These are phyloP conservation scores for Zeuzera pyrina DNA, from an alignment of 2,888 invertebrate genomes.

Conservation along the genomic window DNA sequence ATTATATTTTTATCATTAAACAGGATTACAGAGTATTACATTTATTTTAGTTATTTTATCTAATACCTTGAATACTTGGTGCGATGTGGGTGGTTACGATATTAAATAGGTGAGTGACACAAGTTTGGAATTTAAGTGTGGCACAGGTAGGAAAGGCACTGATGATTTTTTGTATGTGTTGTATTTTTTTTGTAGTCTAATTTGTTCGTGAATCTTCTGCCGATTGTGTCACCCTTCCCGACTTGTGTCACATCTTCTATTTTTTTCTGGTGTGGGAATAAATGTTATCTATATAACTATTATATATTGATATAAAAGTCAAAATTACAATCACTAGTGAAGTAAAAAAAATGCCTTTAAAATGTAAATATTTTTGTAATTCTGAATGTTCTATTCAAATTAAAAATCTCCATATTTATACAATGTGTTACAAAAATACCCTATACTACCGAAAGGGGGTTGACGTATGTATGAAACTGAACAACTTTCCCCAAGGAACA, in stretches of 20 bases:
- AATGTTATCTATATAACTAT: too few relatives aligned
- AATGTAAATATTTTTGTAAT: too few relatives aligned
- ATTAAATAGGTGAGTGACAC: conserved; percentile 64
- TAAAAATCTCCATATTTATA: too few relatives aligned
- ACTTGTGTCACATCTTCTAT: conserved; percentile 67
- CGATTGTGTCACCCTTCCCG: conserved; percentile 68
- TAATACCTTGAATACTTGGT: conserved; percentile 15
- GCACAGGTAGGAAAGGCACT: conserved; percentile 70
- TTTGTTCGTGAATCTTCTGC: conserved; percentile 23
- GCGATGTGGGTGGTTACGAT: conserved; percentile 24
- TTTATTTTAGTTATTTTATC: neutral
- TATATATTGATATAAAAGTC: too few relatives aligned
- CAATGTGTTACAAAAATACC: too few relatives aligned
- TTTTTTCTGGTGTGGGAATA: too few relatives aligned
- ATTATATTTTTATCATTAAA: neutral
- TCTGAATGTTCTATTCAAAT: too few relatives aligned
- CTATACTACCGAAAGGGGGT: too few relatives aligned
- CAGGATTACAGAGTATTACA: neutral
- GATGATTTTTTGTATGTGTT: conserved; percentile 9
- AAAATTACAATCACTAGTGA: too few relatives aligned
- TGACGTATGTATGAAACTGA: too few relatives aligned
- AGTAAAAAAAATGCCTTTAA: too few relatives aligned
- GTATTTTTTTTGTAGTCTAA: conserved; percentile 15
- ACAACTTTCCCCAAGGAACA: too few relatives aligned
- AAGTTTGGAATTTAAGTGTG: conserved; percentile 67